Evolutionary conservation across 2,888 invertebrate genomes (phyloP).

Genomic region (Nesidiocoris tenuis): DNA sequence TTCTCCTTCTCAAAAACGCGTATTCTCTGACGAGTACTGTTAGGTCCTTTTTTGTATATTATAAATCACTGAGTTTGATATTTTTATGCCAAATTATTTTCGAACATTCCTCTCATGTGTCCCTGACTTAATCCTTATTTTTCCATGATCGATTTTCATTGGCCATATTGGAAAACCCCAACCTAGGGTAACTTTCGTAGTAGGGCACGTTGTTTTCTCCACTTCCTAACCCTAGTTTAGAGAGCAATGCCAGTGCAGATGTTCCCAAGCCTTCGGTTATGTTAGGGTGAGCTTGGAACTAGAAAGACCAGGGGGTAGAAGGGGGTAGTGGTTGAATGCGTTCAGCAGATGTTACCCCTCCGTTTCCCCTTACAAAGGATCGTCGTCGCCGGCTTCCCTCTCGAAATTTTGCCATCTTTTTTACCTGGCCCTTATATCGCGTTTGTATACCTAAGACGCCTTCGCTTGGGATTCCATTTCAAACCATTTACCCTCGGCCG

Average conservation of each 20-base stretch:
- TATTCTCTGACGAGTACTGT: no score
- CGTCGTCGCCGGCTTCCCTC: background rate
- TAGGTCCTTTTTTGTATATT: no score
- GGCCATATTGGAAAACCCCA: constrained; percentile 1
- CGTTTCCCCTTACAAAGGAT: background rate
- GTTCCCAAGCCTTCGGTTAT: background rate
- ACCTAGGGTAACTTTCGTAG: constrained; percentile 30
- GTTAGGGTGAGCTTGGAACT: background rate
- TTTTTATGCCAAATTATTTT: no score
- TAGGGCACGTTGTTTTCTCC: background rate
- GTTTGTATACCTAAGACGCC: background rate
- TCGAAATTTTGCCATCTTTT: background rate
- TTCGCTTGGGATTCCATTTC: background rate
- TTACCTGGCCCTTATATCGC: background rate
- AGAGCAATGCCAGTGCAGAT: background rate
- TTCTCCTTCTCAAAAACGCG: no score
- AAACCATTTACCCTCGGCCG: no score
- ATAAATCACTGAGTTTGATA: no score
- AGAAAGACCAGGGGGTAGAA: background rate
- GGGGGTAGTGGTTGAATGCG: constrained; percentile 24
- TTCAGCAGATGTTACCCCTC: constrained; percentile 30
- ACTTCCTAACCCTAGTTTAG: background rate
- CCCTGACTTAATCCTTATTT: background rate
- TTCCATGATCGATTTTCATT: background rate
- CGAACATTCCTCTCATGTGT: no score